A percentile compares a stretch with the other conserved stretches of the same genome.
Evolutionary conservation across 2,888 invertebrate genomes (phyloP).

Genomic region (Agonum fuliginosum): DNA sequence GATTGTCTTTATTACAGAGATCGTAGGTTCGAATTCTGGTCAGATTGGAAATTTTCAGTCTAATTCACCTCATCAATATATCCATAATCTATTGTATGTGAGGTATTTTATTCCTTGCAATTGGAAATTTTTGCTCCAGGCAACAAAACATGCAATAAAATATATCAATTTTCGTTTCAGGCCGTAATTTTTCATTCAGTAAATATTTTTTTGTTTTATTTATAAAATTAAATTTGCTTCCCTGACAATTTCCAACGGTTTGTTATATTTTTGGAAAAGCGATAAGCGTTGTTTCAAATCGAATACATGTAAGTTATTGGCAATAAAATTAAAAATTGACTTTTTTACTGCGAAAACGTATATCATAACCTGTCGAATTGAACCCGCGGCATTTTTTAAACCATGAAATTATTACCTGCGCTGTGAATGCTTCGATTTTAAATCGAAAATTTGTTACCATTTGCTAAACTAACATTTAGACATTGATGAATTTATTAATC

Average conservation of each 20-base stretch:
- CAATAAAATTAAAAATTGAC: slow-evolving; percentile 41
- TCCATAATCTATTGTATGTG: no score
- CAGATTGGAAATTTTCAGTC: no score
- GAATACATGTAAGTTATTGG: slow-evolving; percentile 33
- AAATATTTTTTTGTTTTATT: not conserved
- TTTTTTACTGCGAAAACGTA: slow-evolving; percentile 31
- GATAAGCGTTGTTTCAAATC: slow-evolving; percentile 28
- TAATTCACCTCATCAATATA: no score
- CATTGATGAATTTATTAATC: slow-evolving; percentile 23
- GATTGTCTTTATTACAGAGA: no score
- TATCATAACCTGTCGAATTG: slow-evolving; percentile 31
- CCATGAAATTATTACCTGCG: slow-evolving; percentile 31
- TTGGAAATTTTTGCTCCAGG: no score
- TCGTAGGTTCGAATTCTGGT: no score
- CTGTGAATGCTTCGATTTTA: slow-evolving; percentile 4
- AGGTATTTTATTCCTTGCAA: no score
- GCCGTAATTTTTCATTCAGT: not conserved
- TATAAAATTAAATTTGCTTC: not conserved
- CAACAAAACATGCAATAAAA: no score
- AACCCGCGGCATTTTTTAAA: slow-evolving; percentile 19
- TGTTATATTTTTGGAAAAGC: not conserved
- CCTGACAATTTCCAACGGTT: not conserved
- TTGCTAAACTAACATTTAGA: slow-evolving; percentile 18
- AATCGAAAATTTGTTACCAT: slow-evolving; percentile 11
- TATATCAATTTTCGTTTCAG: no score